Percentiles rank a stretch among this genome's conserved stretches.
phyloP scores from a whole-genome alignment of 2,797 vertebrate genomes.

The Cottoperca gobio region DNA sequence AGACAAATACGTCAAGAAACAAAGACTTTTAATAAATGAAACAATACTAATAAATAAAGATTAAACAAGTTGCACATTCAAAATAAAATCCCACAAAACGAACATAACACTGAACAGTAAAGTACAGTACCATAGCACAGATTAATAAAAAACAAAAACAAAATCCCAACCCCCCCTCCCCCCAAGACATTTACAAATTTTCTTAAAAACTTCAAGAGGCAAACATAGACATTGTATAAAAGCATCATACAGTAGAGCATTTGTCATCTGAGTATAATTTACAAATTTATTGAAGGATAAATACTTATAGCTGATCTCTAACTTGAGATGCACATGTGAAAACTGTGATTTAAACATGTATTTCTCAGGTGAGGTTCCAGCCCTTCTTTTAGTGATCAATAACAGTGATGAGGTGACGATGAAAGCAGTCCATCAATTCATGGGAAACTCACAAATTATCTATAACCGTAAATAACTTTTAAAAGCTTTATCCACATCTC shows the following conservation, averaged over 20 bases:
- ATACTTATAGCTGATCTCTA: slow-evolving; percentile 70
- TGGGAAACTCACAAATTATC: slow-evolving; percentile 77
- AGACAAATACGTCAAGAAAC: slow-evolving; percentile 69
- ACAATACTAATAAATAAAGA: slow-evolving; percentile 85
- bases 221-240: slow-evolving; percentile 85
- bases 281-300: slow-evolving; percentile 82
- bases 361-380: slow-evolving; percentile 69
- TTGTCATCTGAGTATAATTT: slow-evolving; percentile 81
- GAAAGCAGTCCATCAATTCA: slow-evolving; percentile 72
- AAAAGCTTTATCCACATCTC: slow-evolving; percentile 68
- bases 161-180: background rate
- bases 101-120: slow-evolving; percentile 76
- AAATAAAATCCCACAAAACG: slow-evolving; percentile 79
- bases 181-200: slow-evolving; percentile 80
- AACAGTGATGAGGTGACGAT: slow-evolving; percentile 75
- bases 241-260: slow-evolving; percentile 80
- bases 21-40: slow-evolving; percentile 83
- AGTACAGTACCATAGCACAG: slow-evolving; percentile 77
- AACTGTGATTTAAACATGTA: slow-evolving; percentile 50
- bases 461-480: slow-evolving; percentile 71
- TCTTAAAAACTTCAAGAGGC: slow-evolving; percentile 83
- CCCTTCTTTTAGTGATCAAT: slow-evolving; percentile 62
- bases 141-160: slow-evolving; percentile 71
- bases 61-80: slow-evolving; percentile 79
- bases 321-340: slow-evolving; percentile 64